Conservation (phyloP, 2,888 invertebrate genomes). For the Archips crataeganus region DNA sequence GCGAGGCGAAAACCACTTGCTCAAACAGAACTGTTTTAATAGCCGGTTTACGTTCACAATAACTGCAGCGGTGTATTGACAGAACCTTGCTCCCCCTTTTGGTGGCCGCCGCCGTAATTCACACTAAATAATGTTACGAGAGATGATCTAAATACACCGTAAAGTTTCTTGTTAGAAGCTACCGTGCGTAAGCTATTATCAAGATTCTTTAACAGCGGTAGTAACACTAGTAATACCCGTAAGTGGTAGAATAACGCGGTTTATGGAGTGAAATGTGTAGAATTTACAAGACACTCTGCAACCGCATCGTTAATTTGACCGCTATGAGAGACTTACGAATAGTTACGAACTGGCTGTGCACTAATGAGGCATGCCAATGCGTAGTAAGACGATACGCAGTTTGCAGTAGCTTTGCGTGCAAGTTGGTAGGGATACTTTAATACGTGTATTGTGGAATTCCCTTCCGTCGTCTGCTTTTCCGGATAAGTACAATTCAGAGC, state of each 20-base stretch:
- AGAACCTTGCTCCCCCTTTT: constrained; percentile 47
- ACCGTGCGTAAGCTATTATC: constrained; percentile 8
- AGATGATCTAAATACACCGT: constrained; percentile 36
- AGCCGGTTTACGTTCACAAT: constrained; percentile 60
- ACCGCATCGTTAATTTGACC: background rate
- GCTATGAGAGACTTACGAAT: background rate
- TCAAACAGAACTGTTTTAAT: constrained; percentile 67
- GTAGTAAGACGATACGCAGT: background rate
- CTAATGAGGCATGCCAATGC: background rate
- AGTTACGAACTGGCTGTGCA: background rate
- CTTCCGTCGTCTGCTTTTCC: too few species aligned
- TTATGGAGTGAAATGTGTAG: constrained; percentile 7
- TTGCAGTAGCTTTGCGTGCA: background rate
- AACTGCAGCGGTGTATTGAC: constrained; percentile 57
- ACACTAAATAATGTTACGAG: constrained; percentile 36
- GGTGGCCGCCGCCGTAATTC: constrained; percentile 33
- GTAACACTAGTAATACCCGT: background rate
- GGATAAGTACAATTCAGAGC: too few species aligned
- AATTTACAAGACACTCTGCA: background rate
- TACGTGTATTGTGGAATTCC: too few species aligned
- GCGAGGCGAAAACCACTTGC: constrained; percentile 62
- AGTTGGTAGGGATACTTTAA: background rate
- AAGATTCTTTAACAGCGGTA: constrained; percentile 1
- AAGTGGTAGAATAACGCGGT: constrained; percentile 1
- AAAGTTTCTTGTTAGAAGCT: constrained; percentile 11